Percentiles rank a stretch among this genome's conserved stretches.
Conservation (phyloP, 2,113 vertebrate genomes). For the Tor tambroides region DNA sequence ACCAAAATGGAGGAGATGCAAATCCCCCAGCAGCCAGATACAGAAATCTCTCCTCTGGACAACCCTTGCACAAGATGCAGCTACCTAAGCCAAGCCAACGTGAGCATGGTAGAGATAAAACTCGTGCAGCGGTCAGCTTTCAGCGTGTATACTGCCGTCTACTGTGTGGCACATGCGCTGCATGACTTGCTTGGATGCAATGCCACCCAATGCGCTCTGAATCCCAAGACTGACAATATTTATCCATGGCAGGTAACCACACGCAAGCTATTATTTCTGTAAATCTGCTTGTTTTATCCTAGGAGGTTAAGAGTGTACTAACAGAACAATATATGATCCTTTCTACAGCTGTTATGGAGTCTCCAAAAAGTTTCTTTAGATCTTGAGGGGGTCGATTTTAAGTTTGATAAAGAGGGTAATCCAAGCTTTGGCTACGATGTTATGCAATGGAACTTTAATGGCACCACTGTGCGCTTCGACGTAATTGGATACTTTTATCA, state of each 20-base stretch:
- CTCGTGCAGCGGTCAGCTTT: slow-evolving; percentile 67
- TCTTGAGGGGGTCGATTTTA: slow-evolving; percentile 62
- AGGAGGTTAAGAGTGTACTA: background rate
- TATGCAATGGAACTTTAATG: slow-evolving; percentile 80
- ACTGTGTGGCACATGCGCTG: slow-evolving; percentile 82
- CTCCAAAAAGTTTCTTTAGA: slow-evolving; percentile 74
- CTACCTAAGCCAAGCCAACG: slow-evolving; percentile 63
- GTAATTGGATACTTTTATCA: slow-evolving; percentile 74
- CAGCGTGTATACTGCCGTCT: slow-evolving; percentile 77
- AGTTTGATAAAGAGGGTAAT: slow-evolving; percentile 77
- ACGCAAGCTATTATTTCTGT: no score
- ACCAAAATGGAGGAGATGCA: slow-evolving; percentile 63
- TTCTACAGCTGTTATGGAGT: slow-evolving; percentile 73
- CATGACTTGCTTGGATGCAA: slow-evolving; percentile 79
- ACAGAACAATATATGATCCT: background rate
- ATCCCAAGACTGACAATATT: slow-evolving; percentile 55
- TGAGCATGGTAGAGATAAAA: slow-evolving; percentile 43
- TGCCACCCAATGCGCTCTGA: slow-evolving; percentile 34
- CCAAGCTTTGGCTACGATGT: slow-evolving; percentile 77
- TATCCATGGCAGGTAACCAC: slow-evolving; percentile 81
- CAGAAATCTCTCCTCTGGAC: background rate
- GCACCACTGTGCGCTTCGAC: slow-evolving; percentile 8
- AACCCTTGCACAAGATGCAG: slow-evolving; percentile 73
- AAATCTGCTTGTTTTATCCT: background rate
- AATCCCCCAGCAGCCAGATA: background rate